These are phyloP conservation scores for Microcebus griseorufus DNA, from an alignment of 2,113 vertebrate species.

Conservation along the genomic window DNA sequence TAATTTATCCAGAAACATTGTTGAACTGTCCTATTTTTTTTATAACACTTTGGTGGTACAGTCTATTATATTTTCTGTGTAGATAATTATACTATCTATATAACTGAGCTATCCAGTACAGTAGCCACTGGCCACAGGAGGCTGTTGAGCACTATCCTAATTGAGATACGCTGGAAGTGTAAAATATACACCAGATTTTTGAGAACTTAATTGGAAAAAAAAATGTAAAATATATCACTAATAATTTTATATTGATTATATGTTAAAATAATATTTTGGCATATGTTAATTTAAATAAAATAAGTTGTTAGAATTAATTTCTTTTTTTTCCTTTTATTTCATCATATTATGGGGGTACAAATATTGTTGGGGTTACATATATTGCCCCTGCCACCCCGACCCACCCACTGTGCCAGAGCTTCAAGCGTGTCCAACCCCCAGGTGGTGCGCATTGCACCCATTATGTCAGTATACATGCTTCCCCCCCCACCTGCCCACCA, in stretches of 20 bases:
- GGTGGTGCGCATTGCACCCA: too few species aligned
- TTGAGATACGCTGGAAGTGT: background rate
- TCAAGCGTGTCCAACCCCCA: too few species aligned
- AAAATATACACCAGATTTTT: background rate
- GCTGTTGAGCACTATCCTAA: background rate
- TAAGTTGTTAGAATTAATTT: background rate
- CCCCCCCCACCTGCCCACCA: too few species aligned
- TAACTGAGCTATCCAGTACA: background rate
- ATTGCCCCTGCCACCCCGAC: too few species aligned
- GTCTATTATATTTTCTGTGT: background rate
- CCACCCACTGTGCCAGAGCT: too few species aligned
- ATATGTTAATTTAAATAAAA: background rate
- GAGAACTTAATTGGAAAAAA: background rate
- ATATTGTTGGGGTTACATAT: too few species aligned
- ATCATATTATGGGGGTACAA: too few species aligned
- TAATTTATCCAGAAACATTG: background rate
- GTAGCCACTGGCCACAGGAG: background rate
- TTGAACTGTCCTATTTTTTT: background rate
- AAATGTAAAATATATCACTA: background rate
- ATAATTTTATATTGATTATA: background rate
- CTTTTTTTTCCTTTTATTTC: too few species aligned
- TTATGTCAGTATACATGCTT: too few species aligned
- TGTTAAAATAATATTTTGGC: background rate
- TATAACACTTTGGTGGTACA: background rate
- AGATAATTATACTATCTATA: background rate